These are phyloP conservation scores for Diarsia brunnea DNA, from an alignment of 2,888 invertebrate species.

Conservation along the genomic window DNA sequence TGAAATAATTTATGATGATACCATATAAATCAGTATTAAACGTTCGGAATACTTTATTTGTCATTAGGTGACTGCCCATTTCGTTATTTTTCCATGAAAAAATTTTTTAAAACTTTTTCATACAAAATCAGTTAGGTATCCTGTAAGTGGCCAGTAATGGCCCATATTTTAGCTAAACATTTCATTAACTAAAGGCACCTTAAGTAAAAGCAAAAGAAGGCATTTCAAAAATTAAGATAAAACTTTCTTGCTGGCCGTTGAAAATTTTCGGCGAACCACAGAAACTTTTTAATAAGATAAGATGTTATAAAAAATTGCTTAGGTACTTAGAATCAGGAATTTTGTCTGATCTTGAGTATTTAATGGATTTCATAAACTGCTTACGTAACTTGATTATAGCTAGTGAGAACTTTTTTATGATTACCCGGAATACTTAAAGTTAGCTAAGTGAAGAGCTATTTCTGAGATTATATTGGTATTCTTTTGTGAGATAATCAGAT, in stretches of 20 bases:
- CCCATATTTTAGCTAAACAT: conserved; percentile 28
- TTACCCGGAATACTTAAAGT: conserved; percentile 49
- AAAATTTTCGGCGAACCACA: conserved; percentile 52
- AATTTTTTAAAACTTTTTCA: background rate
- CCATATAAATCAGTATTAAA: conserved; percentile 30
- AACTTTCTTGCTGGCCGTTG: conserved; percentile 49
- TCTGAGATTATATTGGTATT: conserved; percentile 17
- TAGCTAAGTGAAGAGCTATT: conserved; percentile 28
- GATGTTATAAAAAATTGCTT: conserved; percentile 69
- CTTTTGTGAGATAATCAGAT: conserved; percentile 24
- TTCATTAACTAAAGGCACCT: conserved; percentile 39
- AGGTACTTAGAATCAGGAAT: conserved; percentile 65
- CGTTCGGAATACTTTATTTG: background rate
- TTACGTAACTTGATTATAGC: conserved; percentile 68
- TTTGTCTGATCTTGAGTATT: conserved; percentile 69
- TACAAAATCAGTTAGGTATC: background rate
- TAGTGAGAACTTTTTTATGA: conserved; percentile 61
- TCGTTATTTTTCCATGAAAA: too few species aligned
- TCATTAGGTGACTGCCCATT: background rate
- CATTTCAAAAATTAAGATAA: conserved; percentile 55
- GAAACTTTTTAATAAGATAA: conserved; percentile 75
- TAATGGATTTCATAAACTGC: conserved; percentile 74
- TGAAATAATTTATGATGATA: conserved; percentile 45
- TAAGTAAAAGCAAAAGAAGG: conserved; percentile 49
- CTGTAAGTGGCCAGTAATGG: conserved; percentile 15